These are phyloP conservation scores for Crotalus adamanteus DNA, from an alignment of 2,797 vertebrate species.

Conservation along the genomic window DNA sequence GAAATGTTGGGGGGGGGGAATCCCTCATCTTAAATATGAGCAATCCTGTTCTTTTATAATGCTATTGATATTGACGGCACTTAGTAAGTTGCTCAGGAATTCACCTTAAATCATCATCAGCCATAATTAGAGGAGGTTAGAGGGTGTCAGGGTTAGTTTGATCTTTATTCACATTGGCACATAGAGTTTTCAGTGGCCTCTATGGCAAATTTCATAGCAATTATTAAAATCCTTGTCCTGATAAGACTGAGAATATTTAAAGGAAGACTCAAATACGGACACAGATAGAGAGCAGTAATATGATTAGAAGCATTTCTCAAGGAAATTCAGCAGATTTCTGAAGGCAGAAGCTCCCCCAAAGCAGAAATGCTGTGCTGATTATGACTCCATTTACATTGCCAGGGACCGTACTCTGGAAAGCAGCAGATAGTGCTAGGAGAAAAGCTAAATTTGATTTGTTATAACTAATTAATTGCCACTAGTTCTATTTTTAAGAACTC, in stretches of 20 bases:
- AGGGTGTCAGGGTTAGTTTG: not conserved
- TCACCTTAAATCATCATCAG: not conserved
- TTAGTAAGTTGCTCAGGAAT: not conserved
- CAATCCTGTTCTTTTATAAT: not conserved
- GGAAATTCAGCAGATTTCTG: not conserved
- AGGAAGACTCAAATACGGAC: not conserved
- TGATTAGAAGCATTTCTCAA: not conserved
- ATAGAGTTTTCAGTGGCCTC: not conserved
- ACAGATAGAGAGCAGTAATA: not conserved
- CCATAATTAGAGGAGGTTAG: not conserved
- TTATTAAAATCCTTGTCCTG: not conserved
- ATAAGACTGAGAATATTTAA: not conserved
- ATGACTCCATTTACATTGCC: not conserved
- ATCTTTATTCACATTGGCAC: not conserved
- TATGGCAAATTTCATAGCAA: not conserved
- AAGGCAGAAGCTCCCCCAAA: not conserved
- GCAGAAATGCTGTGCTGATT: not conserved
- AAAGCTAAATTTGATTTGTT: not conserved
- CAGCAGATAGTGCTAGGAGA: not conserved
- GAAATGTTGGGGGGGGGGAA: not conserved
- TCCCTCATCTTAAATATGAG: not conserved
- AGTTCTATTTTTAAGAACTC: not conserved
- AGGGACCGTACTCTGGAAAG: not conserved
- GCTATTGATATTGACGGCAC: not conserved
- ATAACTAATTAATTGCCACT: not conserved